phyloP scores from a whole-genome alignment of 2,888 invertebrate species.

The Ochropleura plecta region DNA sequence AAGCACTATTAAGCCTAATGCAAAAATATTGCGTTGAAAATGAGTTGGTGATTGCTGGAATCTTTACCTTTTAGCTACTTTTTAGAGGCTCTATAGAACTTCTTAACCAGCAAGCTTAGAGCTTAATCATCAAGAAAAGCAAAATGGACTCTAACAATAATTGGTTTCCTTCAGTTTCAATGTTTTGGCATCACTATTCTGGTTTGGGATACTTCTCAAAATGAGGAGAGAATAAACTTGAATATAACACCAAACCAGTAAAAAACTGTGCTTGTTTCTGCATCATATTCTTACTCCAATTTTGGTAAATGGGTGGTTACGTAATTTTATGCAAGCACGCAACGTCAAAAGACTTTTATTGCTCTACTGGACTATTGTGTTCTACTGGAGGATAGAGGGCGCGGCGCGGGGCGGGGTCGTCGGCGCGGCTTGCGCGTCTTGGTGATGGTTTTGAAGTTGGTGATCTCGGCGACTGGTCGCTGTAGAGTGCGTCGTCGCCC shows the following conservation, averaged over 20 bases:
- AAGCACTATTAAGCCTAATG: background rate
- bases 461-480: conserved; percentile 39
- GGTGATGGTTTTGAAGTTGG: too few species aligned
- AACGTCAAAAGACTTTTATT: background rate
- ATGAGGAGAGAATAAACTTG: too few species aligned
- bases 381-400: too few species aligned
- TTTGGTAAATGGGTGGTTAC: background rate
- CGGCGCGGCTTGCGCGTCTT: too few species aligned
- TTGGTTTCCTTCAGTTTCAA: background rate
- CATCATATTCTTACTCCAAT: background rate
- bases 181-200: background rate
- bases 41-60: background rate
- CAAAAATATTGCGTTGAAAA: background rate
- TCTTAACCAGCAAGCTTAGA: background rate
- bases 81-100: background rate
- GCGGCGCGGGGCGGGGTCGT: too few species aligned
- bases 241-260: background rate
- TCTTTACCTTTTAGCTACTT: background rate
- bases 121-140: background rate
- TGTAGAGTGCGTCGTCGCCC: conserved; percentile 91
- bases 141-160: background rate
- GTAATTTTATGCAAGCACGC: background rate
- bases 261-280: background rate
- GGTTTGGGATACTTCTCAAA: background rate
- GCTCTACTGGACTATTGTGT: background rate